Conservation (phyloP, 2,113 vertebrate species). For the Sphaerodactylus townsendi region DNA sequence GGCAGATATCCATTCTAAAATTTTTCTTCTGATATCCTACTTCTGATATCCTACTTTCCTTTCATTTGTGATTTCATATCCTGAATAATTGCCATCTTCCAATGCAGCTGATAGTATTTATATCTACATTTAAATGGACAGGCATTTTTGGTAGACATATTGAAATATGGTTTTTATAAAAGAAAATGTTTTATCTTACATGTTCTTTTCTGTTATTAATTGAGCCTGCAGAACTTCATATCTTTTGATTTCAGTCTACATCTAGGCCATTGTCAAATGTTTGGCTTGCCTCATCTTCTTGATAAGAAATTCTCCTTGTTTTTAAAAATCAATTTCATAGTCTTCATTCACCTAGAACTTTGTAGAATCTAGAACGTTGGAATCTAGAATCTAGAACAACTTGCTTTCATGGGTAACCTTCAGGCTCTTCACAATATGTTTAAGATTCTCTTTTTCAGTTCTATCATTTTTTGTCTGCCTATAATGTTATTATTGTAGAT, state of each 20-base stretch:
- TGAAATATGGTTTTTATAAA: neutral
- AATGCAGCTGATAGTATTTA: neutral
- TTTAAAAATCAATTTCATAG: neutral
- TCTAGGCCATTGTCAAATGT: neutral
- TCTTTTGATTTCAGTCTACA: neutral
- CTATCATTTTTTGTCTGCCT: neutral
- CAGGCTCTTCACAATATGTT: neutral
- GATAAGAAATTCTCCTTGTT: neutral
- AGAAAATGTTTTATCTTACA: neutral
- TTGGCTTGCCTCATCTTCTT: neutral
- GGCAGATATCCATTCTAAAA: neutral
- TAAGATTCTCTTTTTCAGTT: neutral
- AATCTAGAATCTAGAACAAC: neutral
- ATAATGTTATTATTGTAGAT: neutral
- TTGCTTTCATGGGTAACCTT: neutral
- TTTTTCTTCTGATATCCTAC: neutral
- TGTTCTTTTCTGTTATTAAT: neutral
- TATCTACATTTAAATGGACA: too few species aligned
- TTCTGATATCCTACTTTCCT: neutral
- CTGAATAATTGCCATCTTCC: conserved; percentile 31
- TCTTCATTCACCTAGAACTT: neutral
- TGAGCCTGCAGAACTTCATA: too few species aligned
- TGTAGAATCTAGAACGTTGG: neutral
- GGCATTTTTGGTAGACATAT: neutral
- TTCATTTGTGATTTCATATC: conserved; percentile 39